These are phyloP conservation scores for Taphrorychus bicolor DNA, from an alignment of 2,888 invertebrate species.

Conservation along the genomic window DNA sequence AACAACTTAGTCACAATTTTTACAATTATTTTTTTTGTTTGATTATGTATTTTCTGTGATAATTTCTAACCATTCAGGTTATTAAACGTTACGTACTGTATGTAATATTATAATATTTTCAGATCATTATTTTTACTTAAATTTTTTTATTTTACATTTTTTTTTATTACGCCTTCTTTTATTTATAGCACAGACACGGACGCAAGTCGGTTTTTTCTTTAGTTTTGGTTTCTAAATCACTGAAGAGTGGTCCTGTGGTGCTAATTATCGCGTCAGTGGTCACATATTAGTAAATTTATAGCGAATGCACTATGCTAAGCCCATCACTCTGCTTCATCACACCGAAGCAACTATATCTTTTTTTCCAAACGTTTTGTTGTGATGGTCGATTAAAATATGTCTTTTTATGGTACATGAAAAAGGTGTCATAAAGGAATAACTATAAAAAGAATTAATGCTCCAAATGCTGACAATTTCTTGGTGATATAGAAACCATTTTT, in stretches of 20 bases:
- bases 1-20: constrained; percentile 37
- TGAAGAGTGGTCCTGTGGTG: too few relatives aligned
- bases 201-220: constrained; percentile 31
- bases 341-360: too few relatives aligned
- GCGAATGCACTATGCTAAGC: too few relatives aligned
- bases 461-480: too few relatives aligned
- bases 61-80: constrained; percentile 50
- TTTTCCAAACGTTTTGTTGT: too few relatives aligned
- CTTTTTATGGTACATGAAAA: too few relatives aligned
- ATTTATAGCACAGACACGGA: constrained; percentile 21
- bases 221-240: constrained; percentile 5
- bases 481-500: neutral
- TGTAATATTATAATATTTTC: constrained; percentile 35
- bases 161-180: constrained; percentile 9
- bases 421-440: too few relatives aligned
- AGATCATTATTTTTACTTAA: constrained; percentile 40
- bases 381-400: too few relatives aligned
- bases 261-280: too few relatives aligned
- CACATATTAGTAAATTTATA: too few relatives aligned
- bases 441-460: too few relatives aligned
- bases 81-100: constrained; percentile 36
- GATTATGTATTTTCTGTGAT: constrained; percentile 52
- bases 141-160: constrained; percentile 38
- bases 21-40: constrained; percentile 40
- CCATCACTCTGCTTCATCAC: too few relatives aligned